Evolutionary conservation across 1,140 invertebrate genomes (phyloP).

Genomic region (Schlechtendalia chinensis): DNA sequence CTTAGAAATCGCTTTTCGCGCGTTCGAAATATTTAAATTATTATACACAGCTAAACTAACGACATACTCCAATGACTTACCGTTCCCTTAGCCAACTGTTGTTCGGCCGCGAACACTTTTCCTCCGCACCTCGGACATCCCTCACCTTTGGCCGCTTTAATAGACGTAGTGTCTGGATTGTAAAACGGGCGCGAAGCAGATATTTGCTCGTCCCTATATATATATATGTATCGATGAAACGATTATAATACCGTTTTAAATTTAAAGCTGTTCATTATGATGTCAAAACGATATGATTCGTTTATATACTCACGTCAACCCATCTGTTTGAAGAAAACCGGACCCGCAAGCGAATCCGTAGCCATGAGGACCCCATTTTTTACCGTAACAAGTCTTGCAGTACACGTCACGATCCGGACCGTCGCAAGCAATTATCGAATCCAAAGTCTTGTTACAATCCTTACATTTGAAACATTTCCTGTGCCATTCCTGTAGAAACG

Average conservation of each 20-base stretch:
- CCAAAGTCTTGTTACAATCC: constrained; percentile 86
- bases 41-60: no score
- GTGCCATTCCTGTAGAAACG: constrained; percentile 78
- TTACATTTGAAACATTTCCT: constrained; percentile 97
- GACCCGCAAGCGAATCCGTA: constrained; percentile 94
- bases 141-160: constrained; percentile 81
- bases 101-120: constrained; percentile 90
- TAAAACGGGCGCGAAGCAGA: constrained; percentile 72
- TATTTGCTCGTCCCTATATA: constrained; percentile 74
- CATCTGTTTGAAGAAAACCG: constrained; percentile 87
- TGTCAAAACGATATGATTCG: no score
- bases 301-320: constrained; percentile 69
- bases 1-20: no score
- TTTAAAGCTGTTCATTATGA: no score
- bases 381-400: constrained; percentile 89
- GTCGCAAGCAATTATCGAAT: constrained; percentile 90
- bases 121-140: constrained; percentile 89
- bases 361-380: constrained; percentile 91
- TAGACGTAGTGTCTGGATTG: constrained; percentile 82
- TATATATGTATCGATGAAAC: no score
- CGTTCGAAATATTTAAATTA: no score
- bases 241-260: no score
- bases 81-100: constrained; percentile 87
- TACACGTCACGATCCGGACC: constrained; percentile 87
- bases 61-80: constrained; percentile 58